Conservation (phyloP, 2,797 vertebrate genomes). For the Lagorchestes hirsutus region DNA sequence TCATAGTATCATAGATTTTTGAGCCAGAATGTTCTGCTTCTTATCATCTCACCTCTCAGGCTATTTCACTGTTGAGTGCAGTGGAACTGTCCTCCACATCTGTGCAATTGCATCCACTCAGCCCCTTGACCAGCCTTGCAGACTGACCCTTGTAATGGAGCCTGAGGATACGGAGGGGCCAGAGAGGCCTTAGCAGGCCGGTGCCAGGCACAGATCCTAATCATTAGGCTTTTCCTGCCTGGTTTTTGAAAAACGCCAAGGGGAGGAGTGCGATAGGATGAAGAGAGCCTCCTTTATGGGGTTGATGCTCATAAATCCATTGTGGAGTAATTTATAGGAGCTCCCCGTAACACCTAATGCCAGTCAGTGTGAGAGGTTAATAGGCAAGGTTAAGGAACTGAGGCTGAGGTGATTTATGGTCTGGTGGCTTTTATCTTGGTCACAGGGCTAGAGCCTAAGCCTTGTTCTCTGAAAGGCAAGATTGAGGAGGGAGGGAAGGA, state of each 20-base stretch:
- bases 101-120: neutral
- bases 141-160: neutral
- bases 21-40: neutral
- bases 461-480: constrained; percentile 68
- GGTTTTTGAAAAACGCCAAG: constrained; percentile 70
- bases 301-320: constrained; percentile 86
- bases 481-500: neutral
- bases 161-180: neutral
- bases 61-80: accelerated
- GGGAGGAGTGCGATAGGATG: constrained; percentile 36
- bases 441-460: constrained; percentile 78
- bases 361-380: constrained; percentile 89
- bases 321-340: constrained; percentile 84
- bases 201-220: constrained; percentile 68
- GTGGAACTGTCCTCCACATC: too few relatives aligned
- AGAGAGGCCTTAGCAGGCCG: accelerated
- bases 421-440: constrained; percentile 84
- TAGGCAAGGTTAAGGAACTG: constrained; percentile 88
- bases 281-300: constrained; percentile 78
- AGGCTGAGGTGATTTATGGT: constrained; percentile 86
- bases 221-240: constrained; percentile 76
- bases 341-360: constrained; percentile 85
- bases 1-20: neutral
- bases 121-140: neutral
- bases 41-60: accelerated